Percentiles rank a stretch among this genome's conserved stretches.
phyloP scores from a whole-genome alignment of 2,113 vertebrate genomes.

The Turnix velox region DNA sequence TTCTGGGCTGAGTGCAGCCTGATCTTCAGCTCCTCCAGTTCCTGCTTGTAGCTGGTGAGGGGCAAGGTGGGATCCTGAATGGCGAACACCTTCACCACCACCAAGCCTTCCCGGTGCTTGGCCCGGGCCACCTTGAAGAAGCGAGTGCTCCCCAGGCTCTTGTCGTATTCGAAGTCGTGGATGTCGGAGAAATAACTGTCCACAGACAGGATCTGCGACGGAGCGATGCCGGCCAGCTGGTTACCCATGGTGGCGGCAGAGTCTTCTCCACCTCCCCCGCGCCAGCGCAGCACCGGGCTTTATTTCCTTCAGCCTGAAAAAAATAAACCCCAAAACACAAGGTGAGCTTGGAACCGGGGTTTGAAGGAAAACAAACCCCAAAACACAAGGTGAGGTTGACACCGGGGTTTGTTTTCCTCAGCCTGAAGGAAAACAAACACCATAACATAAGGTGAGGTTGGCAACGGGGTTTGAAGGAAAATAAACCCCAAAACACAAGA shows the following conservation, averaged over 20 bases:
- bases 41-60: constrained; percentile 92
- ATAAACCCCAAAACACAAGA: no score
- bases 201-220: constrained; percentile 96
- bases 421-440: no score
- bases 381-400: not conserved
- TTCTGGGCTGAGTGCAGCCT: constrained; percentile 90
- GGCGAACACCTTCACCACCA: constrained; percentile 97
- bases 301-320: not conserved
- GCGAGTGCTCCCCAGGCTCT: constrained; percentile 93
- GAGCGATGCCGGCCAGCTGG: constrained; percentile 95
- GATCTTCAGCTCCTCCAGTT: constrained; percentile 96
- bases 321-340: no score
- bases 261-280: not conserved
- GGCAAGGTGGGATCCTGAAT: constrained; percentile 95
- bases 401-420: no score
- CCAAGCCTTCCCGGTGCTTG: constrained; percentile 92
- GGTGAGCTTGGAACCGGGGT: no score
- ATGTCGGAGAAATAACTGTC: constrained; percentile 99
- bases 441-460: no score
- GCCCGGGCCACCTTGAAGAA: constrained; percentile 98
- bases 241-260: constrained; percentile 85
- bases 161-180: constrained; percentile 94
- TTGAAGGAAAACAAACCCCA: not conserved
- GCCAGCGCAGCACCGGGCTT: not conserved
- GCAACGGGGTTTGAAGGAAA: no score